Evolutionary conservation across 1,140 invertebrate species (phyloP), one percentile per base, ranked within the genome.

Genomic region (Trichomalopsis sarcophagae): DNA sequence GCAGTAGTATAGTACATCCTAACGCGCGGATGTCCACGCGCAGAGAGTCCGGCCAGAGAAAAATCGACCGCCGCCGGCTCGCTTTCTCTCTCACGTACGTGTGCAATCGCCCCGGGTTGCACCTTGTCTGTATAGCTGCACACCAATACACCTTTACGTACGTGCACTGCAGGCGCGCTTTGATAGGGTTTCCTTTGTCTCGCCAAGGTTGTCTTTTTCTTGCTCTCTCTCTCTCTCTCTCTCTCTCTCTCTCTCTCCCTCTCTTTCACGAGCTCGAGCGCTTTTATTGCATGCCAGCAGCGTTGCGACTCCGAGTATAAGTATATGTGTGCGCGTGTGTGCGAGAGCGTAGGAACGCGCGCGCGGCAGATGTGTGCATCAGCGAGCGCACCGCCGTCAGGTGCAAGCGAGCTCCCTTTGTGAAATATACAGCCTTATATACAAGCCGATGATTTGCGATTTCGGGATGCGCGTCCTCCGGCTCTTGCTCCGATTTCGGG

Each of bases 331-430:
- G 71, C 0, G 27, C 55, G 21, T 47, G 11, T 4, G n/a, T 14
- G 50, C 69, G 9, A 55, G 30, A 23, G 5, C 4, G 21, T 55
- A 21, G 11, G 10, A 30, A 23, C 27, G 27, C 21, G n/a, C 47
- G 21, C 36, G n/a, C 14, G 36, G 71, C 40, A n/a, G 66, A 69
- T 33, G 36, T 27, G 47, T 36, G 13, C 27, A 27, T 27, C 27
- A 27, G 27, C 10, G 62, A 33, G 21, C 55, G 30, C 21, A 62
- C 14, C 17, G 50, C 6, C 44, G 80, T 82, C 80, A 82, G 80
- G 80, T 82, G 80, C 80, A 82, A 74, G 44, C 47, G n/a, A 13
- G 69, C 44, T 74, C 47, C 80, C 80, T 82, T 82, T 82, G 80
- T 82, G 69, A 27, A 33, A 6, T 33, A 50, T 68, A 47, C 33